A percentile compares a stretch with the other conserved stretches of the same genome.
Conservation (phyloP, 2,888 invertebrate genomes). For the Apeira syringaria region DNA sequence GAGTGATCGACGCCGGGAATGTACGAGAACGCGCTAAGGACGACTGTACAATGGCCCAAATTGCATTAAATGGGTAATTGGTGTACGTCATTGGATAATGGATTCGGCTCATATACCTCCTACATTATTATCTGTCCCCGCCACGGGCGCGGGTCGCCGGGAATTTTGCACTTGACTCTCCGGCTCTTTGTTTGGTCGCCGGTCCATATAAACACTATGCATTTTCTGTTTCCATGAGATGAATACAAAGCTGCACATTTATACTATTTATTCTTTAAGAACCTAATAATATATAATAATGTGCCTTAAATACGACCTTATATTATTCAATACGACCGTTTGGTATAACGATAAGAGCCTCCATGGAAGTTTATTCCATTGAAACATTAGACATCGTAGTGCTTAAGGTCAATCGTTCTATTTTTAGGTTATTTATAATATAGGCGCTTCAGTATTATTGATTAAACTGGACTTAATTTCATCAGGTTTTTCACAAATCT, state of each 20-base stretch:
- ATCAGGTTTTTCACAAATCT: slow-evolving; percentile 1
- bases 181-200: slow-evolving; percentile 64
- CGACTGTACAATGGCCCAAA: slow-evolving; percentile 76
- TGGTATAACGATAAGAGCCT: slow-evolving; percentile 33
- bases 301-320: slow-evolving; percentile 30
- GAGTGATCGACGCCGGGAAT: slow-evolving; percentile 78
- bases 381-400: neutral
- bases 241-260: slow-evolving; percentile 61
- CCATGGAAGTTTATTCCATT: slow-evolving; percentile 13
- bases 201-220: slow-evolving; percentile 64
- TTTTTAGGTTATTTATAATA: too few relatives aligned
- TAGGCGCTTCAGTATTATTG: neutral
- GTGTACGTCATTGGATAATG: slow-evolving; percentile 82
- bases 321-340: slow-evolving; percentile 22
- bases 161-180: slow-evolving; percentile 74
- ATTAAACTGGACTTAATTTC: slow-evolving; percentile 2
- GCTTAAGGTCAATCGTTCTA: too few relatives aligned
- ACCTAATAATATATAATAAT: slow-evolving; percentile 20
- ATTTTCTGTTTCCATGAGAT: slow-evolving; percentile 63
- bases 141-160: slow-evolving; percentile 63
- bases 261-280: slow-evolving; percentile 42
- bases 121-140: slow-evolving; percentile 63
- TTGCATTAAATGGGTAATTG: slow-evolving; percentile 83
- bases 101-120: slow-evolving; percentile 73
- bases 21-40: slow-evolving; percentile 67